A percentile compares a stretch with the other conserved stretches of the same genome.
phyloP scores from a whole-genome alignment of 1,140 invertebrate genomes.

The Drosophila fuyamai region DNA sequence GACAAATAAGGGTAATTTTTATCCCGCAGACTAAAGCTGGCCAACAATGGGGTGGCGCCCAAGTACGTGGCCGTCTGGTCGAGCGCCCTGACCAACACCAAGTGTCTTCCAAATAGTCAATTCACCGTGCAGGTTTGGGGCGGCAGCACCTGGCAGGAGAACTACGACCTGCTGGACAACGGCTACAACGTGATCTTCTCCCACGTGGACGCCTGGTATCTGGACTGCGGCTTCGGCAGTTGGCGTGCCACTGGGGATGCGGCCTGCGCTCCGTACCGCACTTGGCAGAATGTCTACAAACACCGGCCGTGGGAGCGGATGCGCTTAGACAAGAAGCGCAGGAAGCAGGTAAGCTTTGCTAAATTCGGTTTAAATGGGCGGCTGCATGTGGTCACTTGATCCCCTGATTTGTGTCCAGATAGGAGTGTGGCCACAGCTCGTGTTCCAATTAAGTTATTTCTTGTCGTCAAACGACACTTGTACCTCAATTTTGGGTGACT shows the following conservation, averaged over 20 bases:
- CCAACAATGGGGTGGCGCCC: conserved; percentile 88
- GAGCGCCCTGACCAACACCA: conserved; percentile 90
- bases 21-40: conserved; percentile 85
- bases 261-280: conserved; percentile 92
- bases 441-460: too few species aligned
- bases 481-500: too few species aligned
- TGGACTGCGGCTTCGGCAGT: conserved; percentile 93
- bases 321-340: conserved; percentile 72
- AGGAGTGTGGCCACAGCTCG: too few species aligned
- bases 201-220: conserved; percentile 93
- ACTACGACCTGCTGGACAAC: conserved; percentile 89
- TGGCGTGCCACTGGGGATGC: conserved; percentile 89
- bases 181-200: conserved; percentile 92
- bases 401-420: too few species aligned
- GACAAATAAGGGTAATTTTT: too few species aligned
- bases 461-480: too few species aligned
- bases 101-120: conserved; percentile 88
- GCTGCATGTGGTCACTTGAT: too few species aligned
- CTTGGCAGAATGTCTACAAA: conserved; percentile 93
- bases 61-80: conserved; percentile 91
- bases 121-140: conserved; percentile 91
- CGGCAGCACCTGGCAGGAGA: conserved; percentile 90
- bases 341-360: conserved; percentile 63
- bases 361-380: too few species aligned
- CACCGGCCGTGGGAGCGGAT: conserved; percentile 90